Evolutionary conservation across 2,113 vertebrate species (phyloP).

Genomic region (Centrocercus urophasianus): DNA sequence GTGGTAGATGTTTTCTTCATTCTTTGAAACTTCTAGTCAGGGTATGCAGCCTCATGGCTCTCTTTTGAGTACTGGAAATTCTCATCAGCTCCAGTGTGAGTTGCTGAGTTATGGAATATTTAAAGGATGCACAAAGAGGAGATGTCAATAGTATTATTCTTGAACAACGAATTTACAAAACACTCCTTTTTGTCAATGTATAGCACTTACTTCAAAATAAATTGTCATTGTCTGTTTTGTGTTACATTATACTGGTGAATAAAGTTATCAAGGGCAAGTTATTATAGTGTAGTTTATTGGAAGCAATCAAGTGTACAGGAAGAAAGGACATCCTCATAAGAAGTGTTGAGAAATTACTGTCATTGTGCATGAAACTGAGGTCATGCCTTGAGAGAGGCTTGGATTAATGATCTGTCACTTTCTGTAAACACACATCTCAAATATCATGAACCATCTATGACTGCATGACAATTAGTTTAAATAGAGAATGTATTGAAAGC

Average conservation of each 20-base stretch:
- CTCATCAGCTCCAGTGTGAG: background rate
- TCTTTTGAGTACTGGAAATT: background rate
- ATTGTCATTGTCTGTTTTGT: slow-evolving; percentile 12
- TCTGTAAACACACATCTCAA: slow-evolving; percentile 57
- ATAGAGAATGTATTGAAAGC: background rate
- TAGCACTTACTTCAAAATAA: slow-evolving; percentile 10
- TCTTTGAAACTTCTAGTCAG: background rate
- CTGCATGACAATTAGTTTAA: slow-evolving; percentile 45
- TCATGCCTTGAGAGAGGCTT: slow-evolving; percentile 9
- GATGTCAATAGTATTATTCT: background rate
- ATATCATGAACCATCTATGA: background rate
- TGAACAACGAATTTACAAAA: background rate
- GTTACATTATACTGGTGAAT: background rate
- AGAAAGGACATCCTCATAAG: slow-evolving; percentile 20
- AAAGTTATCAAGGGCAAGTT: slow-evolving; percentile 14
- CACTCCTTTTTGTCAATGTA: background rate
- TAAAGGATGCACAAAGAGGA: background rate
- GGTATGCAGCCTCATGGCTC: background rate
- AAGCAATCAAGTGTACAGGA: slow-evolving; percentile 36
- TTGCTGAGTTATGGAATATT: background rate
- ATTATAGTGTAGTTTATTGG: slow-evolving; percentile 26
- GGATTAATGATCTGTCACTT: slow-evolving; percentile 67
- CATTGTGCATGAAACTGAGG: slow-evolving; percentile 22
- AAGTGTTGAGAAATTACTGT: slow-evolving; percentile 59
- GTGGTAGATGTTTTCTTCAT: background rate